Evolutionary conservation across 2,888 invertebrate species (phyloP).

Genomic region (Listrodromus nycthemerus): DNA sequence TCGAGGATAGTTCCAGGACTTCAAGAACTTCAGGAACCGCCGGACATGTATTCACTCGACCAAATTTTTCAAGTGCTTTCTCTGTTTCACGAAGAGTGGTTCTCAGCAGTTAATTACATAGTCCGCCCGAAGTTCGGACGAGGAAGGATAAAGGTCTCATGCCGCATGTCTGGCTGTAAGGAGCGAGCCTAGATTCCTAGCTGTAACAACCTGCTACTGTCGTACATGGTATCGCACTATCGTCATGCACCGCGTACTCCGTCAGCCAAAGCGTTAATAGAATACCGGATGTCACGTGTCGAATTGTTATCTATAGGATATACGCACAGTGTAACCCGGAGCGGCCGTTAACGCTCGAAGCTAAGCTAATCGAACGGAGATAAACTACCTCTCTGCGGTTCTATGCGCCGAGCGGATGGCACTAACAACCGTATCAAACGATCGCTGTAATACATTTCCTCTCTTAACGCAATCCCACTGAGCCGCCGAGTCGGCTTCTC

Average conservation of each 20-base stretch:
- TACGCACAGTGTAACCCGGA: slow-evolving; percentile 26
- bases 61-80: not conserved
- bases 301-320: slow-evolving; percentile 50
- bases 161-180: not conserved
- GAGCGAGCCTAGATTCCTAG: not conserved
- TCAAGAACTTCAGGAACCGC: no score
- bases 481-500: not conserved
- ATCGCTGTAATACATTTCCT: slow-evolving; percentile 37
- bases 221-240: slow-evolving; percentile 10
- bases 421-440: slow-evolving; percentile 49
- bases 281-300: slow-evolving; percentile 65
- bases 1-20: no score
- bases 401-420: slow-evolving; percentile 51
- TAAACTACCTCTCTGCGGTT: slow-evolving; percentile 46
- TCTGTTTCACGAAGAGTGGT: not conserved
- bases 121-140: not conserved
- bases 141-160: not conserved
- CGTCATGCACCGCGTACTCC: not conserved
- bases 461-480: slow-evolving; percentile 30
- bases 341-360: slow-evolving; percentile 52
- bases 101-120: not conserved
- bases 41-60: no score
- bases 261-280: slow-evolving; percentile 53
- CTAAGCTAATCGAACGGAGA: slow-evolving; percentile 56
- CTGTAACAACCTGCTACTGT: not conserved